Evolutionary conservation across 2,888 invertebrate species (phyloP).

Genomic region (Lacanobia oleracea): DNA sequence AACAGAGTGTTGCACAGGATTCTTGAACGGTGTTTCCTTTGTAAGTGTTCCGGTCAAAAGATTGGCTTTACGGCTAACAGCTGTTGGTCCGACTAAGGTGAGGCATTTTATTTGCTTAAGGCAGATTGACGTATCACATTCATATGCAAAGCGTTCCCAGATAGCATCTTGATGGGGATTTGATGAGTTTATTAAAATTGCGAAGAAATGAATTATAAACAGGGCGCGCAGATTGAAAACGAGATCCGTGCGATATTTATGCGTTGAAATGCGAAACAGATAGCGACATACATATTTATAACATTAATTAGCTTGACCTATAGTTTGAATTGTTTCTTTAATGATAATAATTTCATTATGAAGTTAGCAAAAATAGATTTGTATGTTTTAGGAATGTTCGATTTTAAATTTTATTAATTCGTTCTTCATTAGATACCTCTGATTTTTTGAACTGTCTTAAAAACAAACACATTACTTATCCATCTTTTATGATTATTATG

Average conservation of each 20-base stretch:
- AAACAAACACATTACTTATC: conserved; percentile 5
- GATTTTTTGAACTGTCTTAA: background rate
- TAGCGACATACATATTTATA: conserved; percentile 55
- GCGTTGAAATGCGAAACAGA: conserved; percentile 49
- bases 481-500: background rate
- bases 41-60: conserved; percentile 72
- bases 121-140: conserved; percentile 76
- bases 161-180: conserved; percentile 73
- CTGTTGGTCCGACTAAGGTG: conserved; percentile 72
- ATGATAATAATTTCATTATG: conserved; percentile 33
- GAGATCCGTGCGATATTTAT: conserved; percentile 60
- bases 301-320: conserved; percentile 61
- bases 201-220: conserved; percentile 66
- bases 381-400: background rate
- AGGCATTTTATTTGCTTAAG: conserved; percentile 80
- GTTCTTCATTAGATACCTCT: conserved; percentile 2
- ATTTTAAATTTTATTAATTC: conserved; percentile 32
- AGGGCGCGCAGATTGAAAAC: conserved; percentile 50
- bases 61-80: conserved; percentile 74
- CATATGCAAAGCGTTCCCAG: conserved; percentile 76
- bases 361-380: background rate
- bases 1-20: conserved; percentile 45
- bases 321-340: conserved; percentile 30
- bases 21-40: conserved; percentile 62
- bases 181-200: conserved; percentile 83